These are phyloP conservation scores for Dendrolimus pini DNA, from an alignment of 2,888 invertebrate genomes.

Conservation along the genomic window DNA sequence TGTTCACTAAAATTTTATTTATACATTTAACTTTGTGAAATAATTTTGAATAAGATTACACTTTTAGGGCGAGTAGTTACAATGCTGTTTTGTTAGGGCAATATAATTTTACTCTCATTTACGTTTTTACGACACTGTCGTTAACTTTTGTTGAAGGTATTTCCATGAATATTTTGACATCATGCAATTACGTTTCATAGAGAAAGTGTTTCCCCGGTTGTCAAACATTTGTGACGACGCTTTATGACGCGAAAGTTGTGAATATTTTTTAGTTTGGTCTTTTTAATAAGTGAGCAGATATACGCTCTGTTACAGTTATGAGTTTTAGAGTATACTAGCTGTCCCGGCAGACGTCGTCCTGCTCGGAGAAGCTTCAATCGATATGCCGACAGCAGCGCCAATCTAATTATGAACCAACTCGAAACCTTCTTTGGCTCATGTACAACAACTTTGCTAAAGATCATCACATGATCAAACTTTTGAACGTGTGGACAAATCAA, in stretches of 20 bases:
- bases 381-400: too few relatives aligned
- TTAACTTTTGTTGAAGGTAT: constrained; percentile 24
- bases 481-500: too few relatives aligned
- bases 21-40: constrained; percentile 26
- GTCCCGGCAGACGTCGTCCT: too few relatives aligned
- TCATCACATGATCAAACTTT: too few relatives aligned
- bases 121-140: constrained; percentile 25
- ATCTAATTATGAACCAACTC: too few relatives aligned
- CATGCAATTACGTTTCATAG: constrained; percentile 4
- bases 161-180: constrained; percentile 13
- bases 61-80: constrained; percentile 32
- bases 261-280: constrained; percentile 9
- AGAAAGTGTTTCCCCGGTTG: not conserved
- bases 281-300: constrained; percentile 7
- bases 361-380: too few relatives aligned
- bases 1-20: constrained; percentile 44
- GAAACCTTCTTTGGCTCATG: too few relatives aligned
- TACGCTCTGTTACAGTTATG: too few relatives aligned
- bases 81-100: constrained; percentile 18
- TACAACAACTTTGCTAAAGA: too few relatives aligned
- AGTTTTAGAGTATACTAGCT: too few relatives aligned
- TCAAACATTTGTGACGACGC: constrained; percentile 7
- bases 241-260: constrained; percentile 31
- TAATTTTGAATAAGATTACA: constrained; percentile 28
- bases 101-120: constrained; percentile 51